Evolutionary conservation across 2,888 invertebrate genomes (phyloP).

Genomic region (Limnephilus lunatus): DNA sequence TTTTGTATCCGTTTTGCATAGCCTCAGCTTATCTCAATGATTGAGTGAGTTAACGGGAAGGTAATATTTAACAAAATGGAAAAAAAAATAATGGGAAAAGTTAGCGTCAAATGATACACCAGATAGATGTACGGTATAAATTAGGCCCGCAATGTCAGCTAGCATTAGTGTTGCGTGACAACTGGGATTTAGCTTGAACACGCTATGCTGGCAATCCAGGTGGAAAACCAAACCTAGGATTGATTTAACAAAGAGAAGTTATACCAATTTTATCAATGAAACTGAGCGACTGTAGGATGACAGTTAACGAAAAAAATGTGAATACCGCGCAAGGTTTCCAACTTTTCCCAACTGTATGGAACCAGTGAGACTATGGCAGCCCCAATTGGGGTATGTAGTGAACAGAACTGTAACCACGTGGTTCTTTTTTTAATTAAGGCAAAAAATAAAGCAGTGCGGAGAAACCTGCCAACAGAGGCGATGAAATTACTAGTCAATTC

Average conservation of each 20-base stretch:
- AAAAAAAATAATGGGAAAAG: background rate
- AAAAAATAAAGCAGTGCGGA: too few species aligned
- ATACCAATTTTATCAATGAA: too few species aligned
- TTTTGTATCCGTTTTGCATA: background rate
- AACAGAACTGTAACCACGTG: too few species aligned
- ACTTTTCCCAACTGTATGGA: too few species aligned
- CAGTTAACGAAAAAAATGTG: too few species aligned
- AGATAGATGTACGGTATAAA: background rate
- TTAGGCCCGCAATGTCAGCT: background rate
- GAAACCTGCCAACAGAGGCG: too few species aligned
- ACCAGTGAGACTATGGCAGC: too few species aligned
- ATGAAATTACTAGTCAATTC: too few species aligned
- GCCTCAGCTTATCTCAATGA: background rate
- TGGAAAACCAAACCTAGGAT: background rate
- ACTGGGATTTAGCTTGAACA: background rate
- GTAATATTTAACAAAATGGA: background rate
- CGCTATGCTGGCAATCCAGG: background rate
- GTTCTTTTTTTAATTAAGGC: too few species aligned
- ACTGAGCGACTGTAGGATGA: too few species aligned
- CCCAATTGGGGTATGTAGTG: too few species aligned
- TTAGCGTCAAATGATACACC: background rate
- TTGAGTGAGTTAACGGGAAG: background rate
- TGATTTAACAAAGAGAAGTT: constrained; percentile 3
- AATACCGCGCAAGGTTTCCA: too few species aligned
- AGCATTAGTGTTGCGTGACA: constrained; percentile 9